A percentile compares a stretch with the other conserved stretches of the same genome.
phyloP scores from a whole-genome alignment of 2,113 vertebrate genomes.

The Morone saxatilis region DNA sequence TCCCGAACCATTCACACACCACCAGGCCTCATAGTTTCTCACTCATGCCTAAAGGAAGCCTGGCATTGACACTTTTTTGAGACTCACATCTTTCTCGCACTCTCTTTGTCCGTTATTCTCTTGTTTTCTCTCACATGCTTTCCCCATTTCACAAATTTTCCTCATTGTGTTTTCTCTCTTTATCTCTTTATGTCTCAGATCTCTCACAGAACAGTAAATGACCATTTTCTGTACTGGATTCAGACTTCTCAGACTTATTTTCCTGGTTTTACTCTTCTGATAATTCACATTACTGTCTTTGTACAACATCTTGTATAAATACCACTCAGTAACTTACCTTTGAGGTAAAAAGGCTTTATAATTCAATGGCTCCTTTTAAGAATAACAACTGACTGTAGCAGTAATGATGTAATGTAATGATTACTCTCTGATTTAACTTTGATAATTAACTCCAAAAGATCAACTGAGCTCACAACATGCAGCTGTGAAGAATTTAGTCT shows the following conservation, averaged over 20 bases:
- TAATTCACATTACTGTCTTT: slow-evolving; percentile 1
- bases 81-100: slow-evolving; percentile 57
- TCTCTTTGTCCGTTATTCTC: slow-evolving; percentile 61
- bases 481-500: not conserved
- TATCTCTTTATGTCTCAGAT: slow-evolving; percentile 36
- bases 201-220: slow-evolving; percentile 24
- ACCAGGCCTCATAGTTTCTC: slow-evolving; percentile 72
- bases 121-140: slow-evolving; percentile 55
- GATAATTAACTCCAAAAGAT: not conserved
- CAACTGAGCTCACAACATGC: not conserved
- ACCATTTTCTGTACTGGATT: slow-evolving; percentile 12
- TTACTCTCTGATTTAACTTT: not conserved
- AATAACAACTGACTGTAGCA: not conserved
- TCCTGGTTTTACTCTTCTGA: not conserved
- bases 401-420: not conserved
- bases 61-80: slow-evolving; percentile 75
- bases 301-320: not conserved
- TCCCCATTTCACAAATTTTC: slow-evolving; percentile 53
- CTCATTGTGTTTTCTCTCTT: slow-evolving; percentile 51
- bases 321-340: not conserved
- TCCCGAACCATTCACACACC: slow-evolving; percentile 63
- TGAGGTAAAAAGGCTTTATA: not conserved
- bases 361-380: too few relatives aligned
- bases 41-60: slow-evolving; percentile 79
- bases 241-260: slow-evolving; percentile 2